Percentiles rank a stretch among this genome's conserved stretches.
phyloP scores from a whole-genome alignment of 2,797 vertebrate genomes.

The Coregonus sp. region DNA sequence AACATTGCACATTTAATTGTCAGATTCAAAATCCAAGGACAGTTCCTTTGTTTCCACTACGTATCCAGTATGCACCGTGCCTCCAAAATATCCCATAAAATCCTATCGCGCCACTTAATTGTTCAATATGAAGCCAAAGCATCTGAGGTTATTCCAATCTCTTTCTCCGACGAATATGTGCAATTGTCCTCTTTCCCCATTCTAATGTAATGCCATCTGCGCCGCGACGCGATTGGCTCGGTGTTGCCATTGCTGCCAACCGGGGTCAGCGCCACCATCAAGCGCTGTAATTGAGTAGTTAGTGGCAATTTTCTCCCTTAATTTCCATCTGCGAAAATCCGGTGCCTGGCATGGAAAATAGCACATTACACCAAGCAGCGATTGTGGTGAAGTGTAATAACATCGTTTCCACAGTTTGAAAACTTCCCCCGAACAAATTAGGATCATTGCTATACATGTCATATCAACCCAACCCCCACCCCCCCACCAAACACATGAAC shows the following conservation, averaged over 20 bases:
- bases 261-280: conserved; percentile 82
- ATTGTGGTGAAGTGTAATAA: conserved; percentile 80
- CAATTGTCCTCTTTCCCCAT: conserved; percentile 79
- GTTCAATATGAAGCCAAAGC: conserved; percentile 82
- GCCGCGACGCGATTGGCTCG: conserved; percentile 80
- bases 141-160: conserved; percentile 83
- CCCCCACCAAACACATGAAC: conserved; percentile 23
- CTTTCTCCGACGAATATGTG: conserved; percentile 81
- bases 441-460: conserved; percentile 67
- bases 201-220: conserved; percentile 83
- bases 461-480: conserved; percentile 52
- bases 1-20: conserved; percentile 69
- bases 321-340: conserved; percentile 82
- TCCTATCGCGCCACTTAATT: conserved; percentile 81
- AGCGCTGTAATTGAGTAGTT: conserved; percentile 85
- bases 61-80: conserved; percentile 67
- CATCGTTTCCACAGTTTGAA: conserved; percentile 81
- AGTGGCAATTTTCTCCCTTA: conserved; percentile 85
- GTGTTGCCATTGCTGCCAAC: conserved; percentile 79
- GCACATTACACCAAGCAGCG: conserved; percentile 77
- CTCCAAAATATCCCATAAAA: conserved; percentile 80
- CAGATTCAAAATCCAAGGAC: conserved; percentile 76
- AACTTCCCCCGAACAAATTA: conserved; percentile 81
- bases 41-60: conserved; percentile 54
- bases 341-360: conserved; percentile 82